These are phyloP conservation scores for Entosphenus tridentatus DNA, from an alignment of 2,113 vertebrate genomes.

Conservation along the genomic window DNA sequence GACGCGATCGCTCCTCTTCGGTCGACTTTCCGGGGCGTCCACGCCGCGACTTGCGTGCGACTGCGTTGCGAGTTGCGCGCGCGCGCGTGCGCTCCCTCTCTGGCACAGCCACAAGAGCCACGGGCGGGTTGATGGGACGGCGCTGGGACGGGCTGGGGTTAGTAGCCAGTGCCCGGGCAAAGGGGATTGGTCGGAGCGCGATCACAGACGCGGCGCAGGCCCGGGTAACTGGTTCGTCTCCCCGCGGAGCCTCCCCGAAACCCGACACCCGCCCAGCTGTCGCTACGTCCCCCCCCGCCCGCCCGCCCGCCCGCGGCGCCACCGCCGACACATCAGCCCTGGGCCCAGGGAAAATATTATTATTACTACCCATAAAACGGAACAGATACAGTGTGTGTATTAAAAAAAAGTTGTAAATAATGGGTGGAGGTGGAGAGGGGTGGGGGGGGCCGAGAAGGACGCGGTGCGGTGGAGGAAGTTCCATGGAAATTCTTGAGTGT, in stretches of 20 bases:
- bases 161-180: no score
- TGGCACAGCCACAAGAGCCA: neutral
- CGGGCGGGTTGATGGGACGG: neutral
- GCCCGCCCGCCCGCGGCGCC: no score
- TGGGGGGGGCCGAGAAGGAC: no score
- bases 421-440: no score
- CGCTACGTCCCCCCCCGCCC: neutral
- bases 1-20: neutral
- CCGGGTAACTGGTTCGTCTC: neutral
- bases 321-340: no score
- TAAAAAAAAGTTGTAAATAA: no score
- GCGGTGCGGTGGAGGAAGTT: no score
- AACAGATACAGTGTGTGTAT: no score
- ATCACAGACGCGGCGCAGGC: neutral
- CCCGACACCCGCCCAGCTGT: slow-evolving; percentile 3
- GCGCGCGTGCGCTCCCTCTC: neutral
- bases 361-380: no score
- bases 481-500: no score
- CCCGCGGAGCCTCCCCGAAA: neutral
- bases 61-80: neutral
- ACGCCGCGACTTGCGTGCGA: neutral
- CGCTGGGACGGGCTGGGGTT: neutral
- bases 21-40: neutral
- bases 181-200: neutral
- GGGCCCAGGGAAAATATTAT: no score